Conservation (phyloP, 2,113 vertebrate genomes). For the Micronycteris hirsuta region DNA sequence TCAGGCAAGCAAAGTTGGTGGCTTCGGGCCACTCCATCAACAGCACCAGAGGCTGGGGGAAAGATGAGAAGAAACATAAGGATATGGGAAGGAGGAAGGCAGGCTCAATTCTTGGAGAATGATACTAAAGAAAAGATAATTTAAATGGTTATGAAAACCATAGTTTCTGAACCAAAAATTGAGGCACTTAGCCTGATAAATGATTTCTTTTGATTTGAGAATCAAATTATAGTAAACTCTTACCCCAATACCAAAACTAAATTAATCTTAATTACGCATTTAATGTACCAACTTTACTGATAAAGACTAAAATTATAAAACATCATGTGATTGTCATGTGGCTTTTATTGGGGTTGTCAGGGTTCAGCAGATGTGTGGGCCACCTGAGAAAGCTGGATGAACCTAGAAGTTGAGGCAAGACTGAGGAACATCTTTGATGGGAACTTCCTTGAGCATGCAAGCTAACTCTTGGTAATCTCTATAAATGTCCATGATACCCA, state of each 20-base stretch:
- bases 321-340: neutral
- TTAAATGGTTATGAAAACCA: neutral
- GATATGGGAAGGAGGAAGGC: neutral
- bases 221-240: slow-evolving; percentile 43
- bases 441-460: neutral
- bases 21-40: slow-evolving; percentile 99
- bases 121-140: neutral
- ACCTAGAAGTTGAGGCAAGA: neutral
- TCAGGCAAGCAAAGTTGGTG: slow-evolving; percentile 96
- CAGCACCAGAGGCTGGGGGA: slow-evolving; percentile 91
- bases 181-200: neutral
- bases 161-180: neutral
- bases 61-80: slow-evolving; percentile 47
- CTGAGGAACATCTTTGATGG: neutral
- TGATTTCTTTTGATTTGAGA: slow-evolving; percentile 28
- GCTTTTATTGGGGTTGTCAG: neutral
- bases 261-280: slow-evolving; percentile 12
- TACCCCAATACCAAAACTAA: slow-evolving; percentile 31
- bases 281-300: slow-evolving; percentile 47
- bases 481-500: neutral
- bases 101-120: neutral
- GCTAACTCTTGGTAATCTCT: neutral
- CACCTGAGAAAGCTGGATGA: neutral
- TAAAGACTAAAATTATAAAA: slow-evolving; percentile 38
- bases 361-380: neutral